Evolutionary conservation across 2,888 invertebrate species (phyloP).

Genomic region (Eremobia ochroleuca): DNA sequence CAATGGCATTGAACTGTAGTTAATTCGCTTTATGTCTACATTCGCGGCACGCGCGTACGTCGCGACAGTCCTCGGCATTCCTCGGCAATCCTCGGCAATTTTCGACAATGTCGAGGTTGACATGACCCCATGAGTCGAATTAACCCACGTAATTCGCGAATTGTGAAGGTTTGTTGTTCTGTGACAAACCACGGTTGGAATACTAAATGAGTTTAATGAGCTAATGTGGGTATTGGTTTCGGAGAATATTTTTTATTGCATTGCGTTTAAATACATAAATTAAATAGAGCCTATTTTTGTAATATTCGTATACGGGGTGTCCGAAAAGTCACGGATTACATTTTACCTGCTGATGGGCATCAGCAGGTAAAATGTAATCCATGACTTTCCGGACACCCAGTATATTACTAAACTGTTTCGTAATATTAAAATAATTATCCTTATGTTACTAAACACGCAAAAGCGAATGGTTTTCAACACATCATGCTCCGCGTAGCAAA

Average conservation of each 20-base stretch:
- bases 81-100: slow-evolving; percentile 53
- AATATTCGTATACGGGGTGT: neutral
- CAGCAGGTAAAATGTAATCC: too few species aligned
- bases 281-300: neutral
- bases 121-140: slow-evolving; percentile 63
- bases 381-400: too few species aligned
- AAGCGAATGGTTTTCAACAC: neutral
- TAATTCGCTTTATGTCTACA: slow-evolving; percentile 68
- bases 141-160: slow-evolving; percentile 68
- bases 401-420: neutral
- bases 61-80: slow-evolving; percentile 54
- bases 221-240: slow-evolving; percentile 50
- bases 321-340: too few species aligned
- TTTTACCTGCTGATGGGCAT: too few species aligned
- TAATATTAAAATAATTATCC: neutral
- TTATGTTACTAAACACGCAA: neutral
- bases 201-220: slow-evolving; percentile 63
- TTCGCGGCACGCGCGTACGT: slow-evolving; percentile 71
- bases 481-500: neutral
- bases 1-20: slow-evolving; percentile 71
- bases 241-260: slow-evolving; percentile 15
- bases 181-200: slow-evolving; percentile 45
- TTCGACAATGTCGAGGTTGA: slow-evolving; percentile 69
- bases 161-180: slow-evolving; percentile 61
- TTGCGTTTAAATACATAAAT: neutral